Evolutionary conservation across 2,888 invertebrate genomes (phyloP).

Genomic region (Leucania comma): DNA sequence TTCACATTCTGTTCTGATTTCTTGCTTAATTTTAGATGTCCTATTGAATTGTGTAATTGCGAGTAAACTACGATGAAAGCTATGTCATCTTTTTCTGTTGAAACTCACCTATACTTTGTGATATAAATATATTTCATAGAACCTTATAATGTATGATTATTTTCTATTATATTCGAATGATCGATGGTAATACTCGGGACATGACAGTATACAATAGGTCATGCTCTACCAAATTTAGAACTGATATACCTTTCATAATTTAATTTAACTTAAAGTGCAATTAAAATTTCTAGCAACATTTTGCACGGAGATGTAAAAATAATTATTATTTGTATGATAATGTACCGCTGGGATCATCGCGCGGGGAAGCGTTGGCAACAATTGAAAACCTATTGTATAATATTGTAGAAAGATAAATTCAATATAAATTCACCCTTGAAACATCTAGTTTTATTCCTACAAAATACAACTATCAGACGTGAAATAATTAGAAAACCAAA

Average conservation of each 20-base stretch:
- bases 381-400: constrained; percentile 86
- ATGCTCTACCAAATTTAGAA: constrained; percentile 59
- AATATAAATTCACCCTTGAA: constrained; percentile 88
- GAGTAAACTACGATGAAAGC: constrained; percentile 45
- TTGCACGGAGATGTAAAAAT: constrained; percentile 76
- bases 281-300: constrained; percentile 74
- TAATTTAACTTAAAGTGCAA: constrained; percentile 77
- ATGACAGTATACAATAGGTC: constrained; percentile 59
- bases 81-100: constrained; percentile 66
- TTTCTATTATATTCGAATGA: constrained; percentile 56
- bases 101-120: constrained; percentile 79
- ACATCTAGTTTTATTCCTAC: constrained; percentile 72
- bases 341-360: constrained; percentile 64
- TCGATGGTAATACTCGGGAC: constrained; percentile 52
- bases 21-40: constrained; percentile 53
- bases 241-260: constrained; percentile 64
- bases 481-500: constrained; percentile 12
- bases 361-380: constrained; percentile 69
- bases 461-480: constrained; percentile 24
- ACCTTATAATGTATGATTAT: constrained; percentile 56
- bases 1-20: constrained; percentile 40
- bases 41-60: constrained; percentile 54
- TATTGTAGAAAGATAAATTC: constrained; percentile 89
- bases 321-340: constrained; percentile 61
- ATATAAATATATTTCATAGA: constrained; percentile 71